Evolutionary conservation across 2,113 vertebrate species (phyloP).

Genomic region (Chloroceryle aenea): DNA sequence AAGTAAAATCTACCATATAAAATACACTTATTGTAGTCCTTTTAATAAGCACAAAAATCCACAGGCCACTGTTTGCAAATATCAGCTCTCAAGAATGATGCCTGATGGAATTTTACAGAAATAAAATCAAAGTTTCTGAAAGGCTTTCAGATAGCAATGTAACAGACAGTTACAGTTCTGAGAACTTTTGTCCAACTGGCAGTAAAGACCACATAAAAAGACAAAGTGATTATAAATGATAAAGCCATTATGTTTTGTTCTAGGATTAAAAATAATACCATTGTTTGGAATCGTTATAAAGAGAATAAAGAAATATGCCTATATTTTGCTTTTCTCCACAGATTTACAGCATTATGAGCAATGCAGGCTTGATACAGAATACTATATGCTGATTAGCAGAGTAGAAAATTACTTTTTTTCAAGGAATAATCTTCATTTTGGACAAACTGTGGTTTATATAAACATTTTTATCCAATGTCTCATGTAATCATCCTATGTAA

Average conservation of each 20-base stretch:
- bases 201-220: neutral
- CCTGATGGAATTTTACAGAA: neutral
- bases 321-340: neutral
- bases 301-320: neutral
- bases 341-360: neutral
- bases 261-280: neutral
- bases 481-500: neutral
- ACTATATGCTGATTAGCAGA: neutral
- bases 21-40: neutral
- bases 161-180: accelerated
- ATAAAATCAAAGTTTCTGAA: neutral
- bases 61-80: neutral
- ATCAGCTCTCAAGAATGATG: neutral
- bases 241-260: neutral
- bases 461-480: neutral
- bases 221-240: neutral
- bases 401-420: neutral
- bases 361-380: neutral
- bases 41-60: neutral
- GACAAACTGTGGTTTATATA: neutral
- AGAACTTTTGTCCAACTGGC: neutral
- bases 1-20: neutral
- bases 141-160: neutral
- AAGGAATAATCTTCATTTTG: neutral
- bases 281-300: neutral